Percentiles rank a stretch among this genome's conserved stretches.
Conservation (phyloP, 2,113 vertebrate species). For the Tupaia chinensis region DNA sequence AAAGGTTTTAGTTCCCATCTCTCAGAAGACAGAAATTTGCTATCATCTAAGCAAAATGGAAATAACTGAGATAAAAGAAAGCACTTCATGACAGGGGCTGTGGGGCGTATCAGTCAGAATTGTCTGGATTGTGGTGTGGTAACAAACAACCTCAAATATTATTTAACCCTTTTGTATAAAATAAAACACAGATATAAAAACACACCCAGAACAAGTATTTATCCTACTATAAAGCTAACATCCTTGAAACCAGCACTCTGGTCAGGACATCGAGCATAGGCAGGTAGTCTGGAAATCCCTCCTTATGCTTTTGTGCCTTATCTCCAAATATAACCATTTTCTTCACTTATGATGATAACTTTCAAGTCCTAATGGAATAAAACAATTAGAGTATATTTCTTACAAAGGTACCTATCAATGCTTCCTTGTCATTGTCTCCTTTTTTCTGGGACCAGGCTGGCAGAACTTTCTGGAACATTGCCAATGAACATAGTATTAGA, state of each 20-base stretch:
- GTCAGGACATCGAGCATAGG: not conserved
- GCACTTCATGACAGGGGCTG: accelerated
- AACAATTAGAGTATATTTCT: not conserved
- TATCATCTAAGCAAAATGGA: not conserved
- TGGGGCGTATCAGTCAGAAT: not conserved
- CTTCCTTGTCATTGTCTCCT: not conserved
- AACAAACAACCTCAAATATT: not conserved
- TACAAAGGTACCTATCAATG: not conserved
- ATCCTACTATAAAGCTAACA: not conserved
- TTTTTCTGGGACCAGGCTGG: not conserved
- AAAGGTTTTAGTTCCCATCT: not conserved
- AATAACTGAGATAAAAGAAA: not conserved
- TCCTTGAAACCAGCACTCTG: not conserved
- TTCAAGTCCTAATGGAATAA: not conserved
- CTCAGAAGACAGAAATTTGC: not conserved
- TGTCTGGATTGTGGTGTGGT: not conserved
- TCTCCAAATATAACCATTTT: not conserved
- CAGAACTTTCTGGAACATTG: constrained; percentile 18
- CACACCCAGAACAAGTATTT: not conserved
- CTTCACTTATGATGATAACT: not conserved
- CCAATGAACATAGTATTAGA: not conserved
- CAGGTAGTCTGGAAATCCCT: not conserved
- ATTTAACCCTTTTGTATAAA: not conserved
- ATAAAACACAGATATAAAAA: not conserved
- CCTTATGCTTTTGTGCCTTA: not conserved